phyloP scores from a whole-genome alignment of 2,888 invertebrate genomes.

The Melikaiella ostensackeni region DNA sequence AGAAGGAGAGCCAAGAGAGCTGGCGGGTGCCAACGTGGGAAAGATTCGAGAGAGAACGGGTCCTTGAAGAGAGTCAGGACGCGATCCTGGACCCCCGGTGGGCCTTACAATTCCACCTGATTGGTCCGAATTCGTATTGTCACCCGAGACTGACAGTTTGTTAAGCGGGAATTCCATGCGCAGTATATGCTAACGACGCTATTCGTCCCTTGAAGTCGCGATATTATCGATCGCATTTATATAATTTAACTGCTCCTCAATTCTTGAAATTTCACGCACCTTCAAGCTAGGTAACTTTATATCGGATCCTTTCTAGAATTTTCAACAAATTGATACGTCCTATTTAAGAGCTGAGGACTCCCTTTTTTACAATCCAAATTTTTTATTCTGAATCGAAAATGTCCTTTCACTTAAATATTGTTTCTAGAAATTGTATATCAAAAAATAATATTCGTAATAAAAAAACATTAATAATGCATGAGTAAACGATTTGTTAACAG shows the following conservation, averaged over 20 bases:
- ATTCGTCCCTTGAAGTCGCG: constrained; percentile 59
- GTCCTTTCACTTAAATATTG: no score
- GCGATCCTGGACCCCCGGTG: constrained; percentile 65
- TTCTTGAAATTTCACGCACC: constrained; percentile 47
- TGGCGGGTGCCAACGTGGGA: constrained; percentile 67
- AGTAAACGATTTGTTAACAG: no score
- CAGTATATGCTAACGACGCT: constrained; percentile 59
- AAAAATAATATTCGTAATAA: no score
- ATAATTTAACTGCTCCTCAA: constrained; percentile 8
- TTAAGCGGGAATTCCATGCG: constrained; percentile 29
- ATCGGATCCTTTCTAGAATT: constrained; percentile 12
- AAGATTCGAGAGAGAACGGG: constrained; percentile 56
- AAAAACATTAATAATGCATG: no score
- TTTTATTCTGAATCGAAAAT: no score
- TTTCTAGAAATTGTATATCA: no score
- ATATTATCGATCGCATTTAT: constrained; percentile 59
- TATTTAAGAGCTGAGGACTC: neutral
- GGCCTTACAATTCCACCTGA: constrained; percentile 74
- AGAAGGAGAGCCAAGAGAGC: constrained; percentile 44
- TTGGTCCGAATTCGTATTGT: constrained; percentile 71
- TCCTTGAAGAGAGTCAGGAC: constrained; percentile 47
- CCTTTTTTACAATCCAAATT: neutral
- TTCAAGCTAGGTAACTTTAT: constrained; percentile 20
- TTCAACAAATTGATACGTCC: constrained; percentile 47
- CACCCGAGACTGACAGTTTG: constrained; percentile 49